Conservation (phyloP, 2,113 vertebrate genomes). For the Azemiops feae region DNA sequence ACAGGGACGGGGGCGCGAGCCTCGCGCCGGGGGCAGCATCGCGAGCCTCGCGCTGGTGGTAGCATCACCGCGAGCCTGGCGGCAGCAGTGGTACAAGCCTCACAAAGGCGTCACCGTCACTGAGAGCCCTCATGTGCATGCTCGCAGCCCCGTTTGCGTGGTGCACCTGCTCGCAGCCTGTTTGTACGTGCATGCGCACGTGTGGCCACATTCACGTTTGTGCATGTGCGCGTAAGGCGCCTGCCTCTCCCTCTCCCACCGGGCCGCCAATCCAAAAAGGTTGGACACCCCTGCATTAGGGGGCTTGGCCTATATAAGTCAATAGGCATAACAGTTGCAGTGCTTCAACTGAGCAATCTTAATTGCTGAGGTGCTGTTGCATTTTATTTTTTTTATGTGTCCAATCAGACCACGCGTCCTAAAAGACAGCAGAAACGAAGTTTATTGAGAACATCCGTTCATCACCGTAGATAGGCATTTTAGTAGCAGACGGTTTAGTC, state of each 20-base stretch:
- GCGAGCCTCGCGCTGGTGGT: no score
- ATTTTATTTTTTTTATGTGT: neutral
- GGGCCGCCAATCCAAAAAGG: no score
- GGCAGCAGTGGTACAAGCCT: no score
- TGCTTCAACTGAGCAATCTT: neutral
- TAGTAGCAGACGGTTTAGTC: neutral
- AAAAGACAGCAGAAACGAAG: neutral
- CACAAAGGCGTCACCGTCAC: fast-evolving
- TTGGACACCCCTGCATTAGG: neutral
- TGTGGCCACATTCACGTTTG: no score
- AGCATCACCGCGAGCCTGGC: no score
- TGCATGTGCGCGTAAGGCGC: no score
- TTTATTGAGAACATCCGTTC: neutral
- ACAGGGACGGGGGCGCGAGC: no score
- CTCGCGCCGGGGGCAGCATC: no score
- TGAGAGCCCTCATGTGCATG: no score
- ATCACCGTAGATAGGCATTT: neutral
- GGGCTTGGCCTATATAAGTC: neutral
- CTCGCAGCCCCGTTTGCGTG: no score
- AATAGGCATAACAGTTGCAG: neutral
- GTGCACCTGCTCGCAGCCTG: no score
- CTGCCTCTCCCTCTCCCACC: no score
- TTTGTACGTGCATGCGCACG: fast-evolving
- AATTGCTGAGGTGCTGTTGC: neutral
- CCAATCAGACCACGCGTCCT: neutral